Base-by-base conservation (phyloP, 2,797 vertebrate species). In the Arvicola amphibius region DNA sequence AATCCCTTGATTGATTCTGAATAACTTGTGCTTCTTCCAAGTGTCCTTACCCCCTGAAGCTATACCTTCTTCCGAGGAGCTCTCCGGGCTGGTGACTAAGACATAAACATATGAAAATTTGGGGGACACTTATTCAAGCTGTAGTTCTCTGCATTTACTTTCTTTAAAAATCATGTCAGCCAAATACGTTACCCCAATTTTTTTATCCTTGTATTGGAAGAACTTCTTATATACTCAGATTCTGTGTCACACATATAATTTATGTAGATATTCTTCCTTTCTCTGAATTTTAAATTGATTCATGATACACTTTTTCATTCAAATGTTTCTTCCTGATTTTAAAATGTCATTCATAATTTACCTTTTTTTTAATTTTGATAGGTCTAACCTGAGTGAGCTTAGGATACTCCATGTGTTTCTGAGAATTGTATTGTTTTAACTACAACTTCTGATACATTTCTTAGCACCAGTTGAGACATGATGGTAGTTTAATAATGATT, bases 1-100 rank as follows among this genome's bases (percentile, higher is more conserved):
- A 25, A 5, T 4, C 27, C 5, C 40, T 46, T 3, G 16, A 5
- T 21, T 6, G 8, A 5, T 0, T 6, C 9, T 46, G 7, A 46
- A 5, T 21, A 29, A 84, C 0, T 46, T 46, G 8, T 13, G 29
- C 17, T 65, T 63, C 56, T 83, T 21, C 16, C 10, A 65, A 13
- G 46, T 34, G 4, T 4, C 1, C 59, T 21, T 19, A 65, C 27
- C 10, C 17, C 16, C 29, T 65, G 5, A 65, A 40, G 1, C 10
- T 65, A 21, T 17, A 63, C 1, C 2, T 12, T 25, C 9, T 32
- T 14, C 9, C 80, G 43, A 32, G 25, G 59, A 34, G 17, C 4
- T 46, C 19, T 12, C 19, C 5, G 21, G 27, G 4, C 0, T 46
- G 27, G 40, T 65, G 16, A 34, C 1, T 32, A 46, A 21, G 9